phyloP scores from a whole-genome alignment of 64 coral and sea anemone genomes.

The Catalaphyllia jardinei region DNA sequence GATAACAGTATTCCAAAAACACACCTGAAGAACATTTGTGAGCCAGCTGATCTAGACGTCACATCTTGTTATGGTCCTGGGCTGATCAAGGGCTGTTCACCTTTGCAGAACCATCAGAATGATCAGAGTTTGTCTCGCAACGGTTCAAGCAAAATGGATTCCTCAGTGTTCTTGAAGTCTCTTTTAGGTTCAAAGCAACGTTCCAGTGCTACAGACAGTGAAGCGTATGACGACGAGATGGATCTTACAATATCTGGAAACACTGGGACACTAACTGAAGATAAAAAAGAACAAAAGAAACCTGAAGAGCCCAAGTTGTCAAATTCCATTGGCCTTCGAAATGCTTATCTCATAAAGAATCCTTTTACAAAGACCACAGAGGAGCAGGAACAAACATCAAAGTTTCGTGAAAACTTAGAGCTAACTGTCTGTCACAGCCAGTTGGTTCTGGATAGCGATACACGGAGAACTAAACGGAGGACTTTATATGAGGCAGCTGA shows the following conservation, averaged over 20 bases:
- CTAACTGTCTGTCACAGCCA: conserved; percentile 5
- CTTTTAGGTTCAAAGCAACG: not conserved
- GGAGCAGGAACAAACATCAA: not conserved
- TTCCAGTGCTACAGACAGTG: no score
- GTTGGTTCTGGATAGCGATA: not conserved
- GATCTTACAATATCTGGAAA: no score
- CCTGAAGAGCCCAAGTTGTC: no score
- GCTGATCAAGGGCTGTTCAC: not conserved
- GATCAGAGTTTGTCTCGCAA: not conserved
- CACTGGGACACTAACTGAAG: no score
- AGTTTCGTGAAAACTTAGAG: not conserved
- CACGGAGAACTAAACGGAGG: not conserved
- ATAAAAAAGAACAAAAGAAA: no score
- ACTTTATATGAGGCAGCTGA: conserved; percentile 8
- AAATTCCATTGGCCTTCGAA: no score
- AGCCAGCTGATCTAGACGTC: conserved; percentile 42
- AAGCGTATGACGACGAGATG: no score
- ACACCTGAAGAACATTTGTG: conserved; percentile 23
- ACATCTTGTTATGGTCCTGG: conserved; percentile 55
- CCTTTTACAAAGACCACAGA: no score
- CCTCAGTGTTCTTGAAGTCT: not conserved
- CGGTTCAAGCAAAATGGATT: not conserved
- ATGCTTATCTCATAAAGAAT: no score
- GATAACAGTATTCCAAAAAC: not conserved
- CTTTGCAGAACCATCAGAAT: no score